Base-by-base conservation (phyloP, 2,888 invertebrate genomes). In the Dermolepida albohirtum region DNA sequence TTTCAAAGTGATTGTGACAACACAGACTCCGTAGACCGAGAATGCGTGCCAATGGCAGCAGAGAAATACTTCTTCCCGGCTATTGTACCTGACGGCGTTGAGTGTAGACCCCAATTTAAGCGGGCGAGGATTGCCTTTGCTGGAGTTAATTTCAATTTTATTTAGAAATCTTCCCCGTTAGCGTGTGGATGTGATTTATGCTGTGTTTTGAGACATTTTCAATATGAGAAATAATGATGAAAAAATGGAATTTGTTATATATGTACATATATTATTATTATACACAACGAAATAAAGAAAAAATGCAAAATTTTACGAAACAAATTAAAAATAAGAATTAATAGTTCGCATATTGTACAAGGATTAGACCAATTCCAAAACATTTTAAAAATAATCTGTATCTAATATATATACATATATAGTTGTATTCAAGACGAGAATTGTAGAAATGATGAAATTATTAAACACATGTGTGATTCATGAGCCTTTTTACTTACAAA, bases 1-100 rank as follows among this genome's bases (percentile, higher is more conserved):
- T 74, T 79, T 79, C 79, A 78, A 77, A 77, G 74, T 77, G 76
- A 77, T 78, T 77, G 77, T 77, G 78, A 78, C 78, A 78, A 59
- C 59, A 59, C 59, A 29, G 57, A 11, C 59, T 47, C 59, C 47
- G 34, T 29, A 12, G 29, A 43, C 27, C 27, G 59, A 47, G 59
- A 59, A 59, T 59, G 59, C 59, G 59, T 59, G 59, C 59, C 59
- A 27, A 59, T 59, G 59, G 59, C 59, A 59, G 47, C 47, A 44
- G 27, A 44, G 59, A 47, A 59, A 34, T 34, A 34, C 34, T 59
- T 14, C 14, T 16, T 47, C 8, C 44, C 14, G 11, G 59, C 14
- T 59, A 59, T 59, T 59, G 59, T 59, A 59, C 59, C 59, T 59
- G 59, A 59, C 57, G 57, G 27, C 47, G 59, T 34, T 47, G 59